Conservation (phyloP, 2,888 invertebrate genomes). For the Chloroclysta siterata region DNA sequence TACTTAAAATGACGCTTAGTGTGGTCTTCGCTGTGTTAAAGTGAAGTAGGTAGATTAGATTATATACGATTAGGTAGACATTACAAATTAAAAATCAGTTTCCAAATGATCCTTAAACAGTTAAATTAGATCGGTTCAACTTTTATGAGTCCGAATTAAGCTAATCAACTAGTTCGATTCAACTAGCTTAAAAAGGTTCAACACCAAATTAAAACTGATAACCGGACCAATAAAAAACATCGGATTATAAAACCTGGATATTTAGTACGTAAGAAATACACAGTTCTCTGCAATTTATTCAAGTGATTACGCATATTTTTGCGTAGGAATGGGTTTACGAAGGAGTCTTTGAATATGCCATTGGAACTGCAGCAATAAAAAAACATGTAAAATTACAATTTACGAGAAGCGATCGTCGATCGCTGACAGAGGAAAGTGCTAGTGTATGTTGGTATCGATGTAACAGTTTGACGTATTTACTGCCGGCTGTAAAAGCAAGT, state of each 20-base stretch:
- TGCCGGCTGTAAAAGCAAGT: conserved; percentile 26
- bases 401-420: conserved; percentile 32
- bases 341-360: conserved; percentile 31
- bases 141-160: no score
- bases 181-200: not conserved
- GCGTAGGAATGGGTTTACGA: conserved; percentile 31
- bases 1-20: no score
- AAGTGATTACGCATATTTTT: conserved; percentile 11
- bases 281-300: not conserved
- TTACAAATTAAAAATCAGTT: no score
- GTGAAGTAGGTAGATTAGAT: no score
- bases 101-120: no score
- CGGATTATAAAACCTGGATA: not conserved
- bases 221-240: not conserved
- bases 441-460: conserved; percentile 18
- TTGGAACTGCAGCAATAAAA: conserved; percentile 34
- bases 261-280: conserved; percentile 2
- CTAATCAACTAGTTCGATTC: not conserved
- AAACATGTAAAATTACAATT: conserved; percentile 42
- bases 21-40: no score
- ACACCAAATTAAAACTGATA: not conserved
- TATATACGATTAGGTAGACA: no score
- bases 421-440: conserved; percentile 25
- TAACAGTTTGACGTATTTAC: conserved; percentile 33
- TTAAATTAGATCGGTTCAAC: no score